Base-by-base conservation (phyloP, 2,113 vertebrate species). In the Chaetodon trifascialis region DNA sequence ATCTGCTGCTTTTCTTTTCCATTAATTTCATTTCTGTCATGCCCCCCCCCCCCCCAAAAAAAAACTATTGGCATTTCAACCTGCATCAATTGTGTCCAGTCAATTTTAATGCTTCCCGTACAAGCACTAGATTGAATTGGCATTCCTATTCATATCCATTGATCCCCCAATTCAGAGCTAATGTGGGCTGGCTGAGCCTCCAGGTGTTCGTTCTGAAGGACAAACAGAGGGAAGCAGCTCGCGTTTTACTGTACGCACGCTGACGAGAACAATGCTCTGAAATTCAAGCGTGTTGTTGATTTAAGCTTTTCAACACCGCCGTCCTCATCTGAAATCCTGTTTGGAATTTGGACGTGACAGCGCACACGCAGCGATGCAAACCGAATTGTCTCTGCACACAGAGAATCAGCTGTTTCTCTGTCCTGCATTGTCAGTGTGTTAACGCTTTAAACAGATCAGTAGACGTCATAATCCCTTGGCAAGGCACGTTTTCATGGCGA, bases 361-460 rank as follows among this genome's bases (percentile, higher is more conserved):
- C 52, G 63, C 46, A 78, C 62, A 44, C 46, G 40, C 51, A 73
- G 62, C 14, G 65, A 44, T 51, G 75, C 84, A 85, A 83, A 87
- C 71, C 83, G 77, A 88, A 88, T 77, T 82, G 87, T 87, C 66
- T 77, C 30, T 73, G 67, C 76, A 79, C 69, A 79, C 59, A 84
- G 76, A 72, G 68, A 85, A 90, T 86, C 75, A 90, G 83, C 89
- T 78, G 83, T 76, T 84, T 74, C 81, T 90, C 88, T 89, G 81
- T 87, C 56, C 76, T 77, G 52, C 42, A 60, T 73, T 86, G 88
- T 91, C 60, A 36, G 55, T 0, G 52, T 38, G 82, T 85, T 87
- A 83, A 92, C 47, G 76, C 80, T 86, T 88, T 88, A 89, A 89
- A 91, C 65, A 89, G 85, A 90, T 93, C 90, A 89, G 82, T 56